Conservation (phyloP, 2,888 invertebrate genomes). For the Pristionchus arcanus region DNA sequence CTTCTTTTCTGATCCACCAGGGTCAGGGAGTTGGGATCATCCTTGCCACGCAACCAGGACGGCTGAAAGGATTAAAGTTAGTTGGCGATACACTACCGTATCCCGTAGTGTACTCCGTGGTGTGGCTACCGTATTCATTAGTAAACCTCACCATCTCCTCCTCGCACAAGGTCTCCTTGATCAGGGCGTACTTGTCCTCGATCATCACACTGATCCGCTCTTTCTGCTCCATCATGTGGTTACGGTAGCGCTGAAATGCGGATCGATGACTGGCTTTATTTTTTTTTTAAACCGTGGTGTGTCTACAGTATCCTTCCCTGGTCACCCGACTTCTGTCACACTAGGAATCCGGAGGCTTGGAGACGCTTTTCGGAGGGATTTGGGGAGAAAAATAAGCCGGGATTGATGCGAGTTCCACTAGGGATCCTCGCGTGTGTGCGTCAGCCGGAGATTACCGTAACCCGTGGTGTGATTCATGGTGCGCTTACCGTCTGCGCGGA, state of each 20-base stretch:
- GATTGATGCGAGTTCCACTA: constrained; percentile 16
- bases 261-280: not conserved
- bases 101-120: not conserved
- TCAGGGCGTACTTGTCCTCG: constrained; percentile 48
- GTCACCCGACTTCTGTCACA: not conserved
- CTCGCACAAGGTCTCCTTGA: constrained; percentile 49
- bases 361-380: not conserved
- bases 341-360: not conserved
- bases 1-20: not conserved
- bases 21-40: not conserved
- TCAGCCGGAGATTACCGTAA: not conserved
- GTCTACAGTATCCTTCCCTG: not conserved
- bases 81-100: not conserved
- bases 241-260: constrained; percentile 51
- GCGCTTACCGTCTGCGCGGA: constrained; percentile 53
- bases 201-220: constrained; percentile 48
- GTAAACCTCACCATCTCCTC: constrained; percentile 49
- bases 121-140: not conserved
- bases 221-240: constrained; percentile 46
- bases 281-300: too few relatives aligned
- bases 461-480: constrained; percentile 2
- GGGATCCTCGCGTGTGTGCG: not conserved
- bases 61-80: constrained; percentile 29
- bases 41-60: constrained; percentile 41
- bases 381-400: not conserved